A percentile compares a stretch with the other conserved stretches of the same genome.
Evolutionary conservation across 2,797 vertebrate genomes (phyloP).

Genomic region (Peromyscus attwateri): DNA sequence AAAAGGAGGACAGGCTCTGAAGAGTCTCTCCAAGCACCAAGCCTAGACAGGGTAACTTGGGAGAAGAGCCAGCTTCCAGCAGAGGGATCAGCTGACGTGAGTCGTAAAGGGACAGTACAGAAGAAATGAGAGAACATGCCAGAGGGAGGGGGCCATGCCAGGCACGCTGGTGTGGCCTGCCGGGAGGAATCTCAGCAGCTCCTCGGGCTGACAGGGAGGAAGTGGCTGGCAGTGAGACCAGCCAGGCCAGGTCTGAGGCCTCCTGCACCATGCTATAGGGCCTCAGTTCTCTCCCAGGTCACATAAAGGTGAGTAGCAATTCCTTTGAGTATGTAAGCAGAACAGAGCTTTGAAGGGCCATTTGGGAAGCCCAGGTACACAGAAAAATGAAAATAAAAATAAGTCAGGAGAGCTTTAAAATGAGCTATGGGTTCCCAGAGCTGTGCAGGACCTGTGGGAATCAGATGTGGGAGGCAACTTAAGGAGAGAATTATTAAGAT

Average conservation of each 20-base stretch:
- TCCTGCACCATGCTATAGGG: rapidly evolving
- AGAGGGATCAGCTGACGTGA: neutral
- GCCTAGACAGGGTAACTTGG: neutral
- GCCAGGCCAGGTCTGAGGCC: neutral
- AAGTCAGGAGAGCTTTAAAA: neutral
- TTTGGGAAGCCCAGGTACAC: neutral
- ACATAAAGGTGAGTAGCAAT: neutral
- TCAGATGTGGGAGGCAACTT: neutral
- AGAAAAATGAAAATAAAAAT: neutral
- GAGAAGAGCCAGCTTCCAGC: neutral
- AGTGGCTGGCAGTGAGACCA: rapidly evolving
- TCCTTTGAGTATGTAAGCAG: neutral
- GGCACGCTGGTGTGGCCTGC: neutral
- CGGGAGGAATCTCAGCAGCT: neutral
- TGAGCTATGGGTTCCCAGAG: rapidly evolving
- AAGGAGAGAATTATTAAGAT: neutral
- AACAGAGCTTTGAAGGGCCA: neutral
- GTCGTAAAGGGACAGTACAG: neutral
- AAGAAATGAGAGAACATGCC: neutral
- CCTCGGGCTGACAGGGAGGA: neutral
- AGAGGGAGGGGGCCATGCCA: neutral
- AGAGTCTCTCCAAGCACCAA: no score
- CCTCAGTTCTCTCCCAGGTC: neutral
- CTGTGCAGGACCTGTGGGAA: neutral
- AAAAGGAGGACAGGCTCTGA: neutral